Conservation (phyloP, 2,888 invertebrate genomes). For the Masnerella sp. region DNA sequence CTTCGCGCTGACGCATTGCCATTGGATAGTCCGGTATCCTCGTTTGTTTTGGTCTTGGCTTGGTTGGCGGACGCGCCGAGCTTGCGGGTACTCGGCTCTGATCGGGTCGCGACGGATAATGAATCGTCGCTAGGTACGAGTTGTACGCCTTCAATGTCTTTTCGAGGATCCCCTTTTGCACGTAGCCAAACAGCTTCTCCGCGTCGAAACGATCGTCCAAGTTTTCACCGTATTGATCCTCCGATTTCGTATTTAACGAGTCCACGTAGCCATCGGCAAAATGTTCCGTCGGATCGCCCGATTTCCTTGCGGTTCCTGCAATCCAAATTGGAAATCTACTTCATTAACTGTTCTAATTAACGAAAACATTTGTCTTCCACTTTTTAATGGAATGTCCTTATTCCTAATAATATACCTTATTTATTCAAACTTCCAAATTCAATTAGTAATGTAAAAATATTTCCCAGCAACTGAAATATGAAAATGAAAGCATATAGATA, state of each 20-base stretch:
- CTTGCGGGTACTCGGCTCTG: too few species aligned
- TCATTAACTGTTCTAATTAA: too few species aligned
- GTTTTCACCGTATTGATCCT: constrained; percentile 15
- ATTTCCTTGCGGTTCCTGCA: constrained; percentile 41
- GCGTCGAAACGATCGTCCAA: constrained; percentile 50
- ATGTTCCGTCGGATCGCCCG: constrained; percentile 24
- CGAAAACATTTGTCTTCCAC: not conserved
- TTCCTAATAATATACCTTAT: too few species aligned
- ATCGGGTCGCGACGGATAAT: constrained; percentile 48
- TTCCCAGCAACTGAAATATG: too few species aligned
- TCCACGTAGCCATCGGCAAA: constrained; percentile 13
- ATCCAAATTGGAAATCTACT: not conserved
- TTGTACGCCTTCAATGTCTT: constrained; percentile 71
- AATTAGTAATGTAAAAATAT: too few species aligned
- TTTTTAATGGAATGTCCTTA: not conserved
- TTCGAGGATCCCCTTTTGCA: constrained; percentile 72
- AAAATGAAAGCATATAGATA: too few species aligned
- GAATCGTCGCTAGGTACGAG: constrained; percentile 68
- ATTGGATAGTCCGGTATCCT: constrained; percentile 29
- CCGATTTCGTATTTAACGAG: not conserved
- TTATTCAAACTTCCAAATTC: too few species aligned
- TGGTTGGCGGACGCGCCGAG: constrained; percentile 8
- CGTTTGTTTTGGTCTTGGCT: constrained; percentile 29
- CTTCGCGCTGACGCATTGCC: constrained; percentile 24
- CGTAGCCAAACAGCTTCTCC: constrained; percentile 72